Conservation (phyloP, 2,113 vertebrate species). For the Engystomops pustulosus region DNA sequence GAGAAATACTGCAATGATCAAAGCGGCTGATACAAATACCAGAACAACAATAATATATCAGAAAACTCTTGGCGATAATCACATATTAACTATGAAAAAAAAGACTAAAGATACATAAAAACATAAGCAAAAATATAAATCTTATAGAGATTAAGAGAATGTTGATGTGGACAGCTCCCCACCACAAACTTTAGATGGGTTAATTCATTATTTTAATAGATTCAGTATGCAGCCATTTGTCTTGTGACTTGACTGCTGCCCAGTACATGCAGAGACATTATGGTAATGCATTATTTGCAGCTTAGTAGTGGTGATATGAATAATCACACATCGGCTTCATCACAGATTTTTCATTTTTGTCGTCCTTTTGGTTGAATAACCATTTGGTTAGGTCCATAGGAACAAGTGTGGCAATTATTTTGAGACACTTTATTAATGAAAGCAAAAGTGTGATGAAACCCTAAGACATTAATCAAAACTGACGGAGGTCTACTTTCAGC, state of each 20-base stretch:
- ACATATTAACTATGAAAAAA: neutral
- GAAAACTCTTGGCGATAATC: neutral
- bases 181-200: neutral
- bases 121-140: neutral
- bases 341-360: neutral
- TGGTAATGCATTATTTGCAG: conserved; percentile 29
- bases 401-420: neutral
- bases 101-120: neutral
- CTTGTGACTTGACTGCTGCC: conserved; percentile 13
- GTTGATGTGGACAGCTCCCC: conserved; percentile 15
- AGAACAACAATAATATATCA: neutral
- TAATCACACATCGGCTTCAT: neutral
- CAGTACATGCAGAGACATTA: conserved; percentile 11
- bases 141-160: neutral
- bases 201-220: conserved; percentile 40
- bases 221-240: conserved; percentile 27
- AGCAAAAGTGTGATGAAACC: neutral
- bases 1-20: conserved; percentile 4
- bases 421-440: neutral
- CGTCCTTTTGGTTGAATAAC: neutral
- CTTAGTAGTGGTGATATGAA: neutral
- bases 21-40: neutral
- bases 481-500: too few species aligned
- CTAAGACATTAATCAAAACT: neutral
- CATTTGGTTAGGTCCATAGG: neutral